A percentile compares a stretch with the other conserved stretches of the same genome.
Evolutionary conservation across 2,888 invertebrate genomes (phyloP).

Genomic region (Catocala sponsa): DNA sequence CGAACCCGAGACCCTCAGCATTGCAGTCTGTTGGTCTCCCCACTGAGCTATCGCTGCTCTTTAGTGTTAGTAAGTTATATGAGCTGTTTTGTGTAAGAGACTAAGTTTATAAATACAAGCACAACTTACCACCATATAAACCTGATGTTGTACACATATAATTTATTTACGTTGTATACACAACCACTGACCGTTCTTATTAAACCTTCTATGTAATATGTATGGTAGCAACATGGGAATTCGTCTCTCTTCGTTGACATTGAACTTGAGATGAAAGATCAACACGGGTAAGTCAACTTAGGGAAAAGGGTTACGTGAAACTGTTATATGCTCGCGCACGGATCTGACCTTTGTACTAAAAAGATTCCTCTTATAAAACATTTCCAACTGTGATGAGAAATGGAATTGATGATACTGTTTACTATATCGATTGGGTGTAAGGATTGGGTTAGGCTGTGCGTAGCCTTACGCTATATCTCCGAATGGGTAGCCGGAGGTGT

Average conservation of each 20-base stretch:
- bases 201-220: conserved; percentile 9
- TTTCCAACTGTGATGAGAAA: not conserved
- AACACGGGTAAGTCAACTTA: conserved; percentile 35
- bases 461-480: too few species aligned
- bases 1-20: too few species aligned
- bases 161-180: conserved; percentile 2
- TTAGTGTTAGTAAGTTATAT: too few species aligned
- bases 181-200: conserved; percentile 6
- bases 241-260: conserved; percentile 36
- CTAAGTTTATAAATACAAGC: too few species aligned
- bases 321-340: conserved; percentile 21
- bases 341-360: conserved; percentile 10
- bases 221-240: conserved; percentile 28
- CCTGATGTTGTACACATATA: not conserved
- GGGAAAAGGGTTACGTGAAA: conserved; percentile 36
- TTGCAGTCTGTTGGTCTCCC: too few species aligned
- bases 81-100: too few species aligned
- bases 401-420: conserved; percentile 3
- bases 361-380: not conserved
- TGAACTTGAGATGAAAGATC: conserved; percentile 50
- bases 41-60: too few species aligned
- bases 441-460: too few species aligned
- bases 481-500: too few species aligned
- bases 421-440: too few species aligned
- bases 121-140: too few species aligned